Evolutionary conservation across 2,888 invertebrate genomes (phyloP).

Genomic region (Drosophila rellima): DNA sequence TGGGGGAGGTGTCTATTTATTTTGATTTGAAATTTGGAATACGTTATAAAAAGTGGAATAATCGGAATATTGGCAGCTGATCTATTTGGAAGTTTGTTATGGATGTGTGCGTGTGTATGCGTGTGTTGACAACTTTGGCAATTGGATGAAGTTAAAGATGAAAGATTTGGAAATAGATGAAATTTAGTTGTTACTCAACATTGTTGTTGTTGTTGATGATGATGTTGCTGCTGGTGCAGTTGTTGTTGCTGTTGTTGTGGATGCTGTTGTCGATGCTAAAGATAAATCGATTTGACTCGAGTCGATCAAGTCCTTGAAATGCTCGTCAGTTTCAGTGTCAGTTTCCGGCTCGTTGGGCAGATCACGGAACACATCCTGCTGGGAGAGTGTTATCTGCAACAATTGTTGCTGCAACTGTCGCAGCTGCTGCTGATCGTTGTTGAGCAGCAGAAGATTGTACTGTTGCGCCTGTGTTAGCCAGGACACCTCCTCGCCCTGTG

Average conservation of each 20-base stretch:
- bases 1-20: too few species aligned
- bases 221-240: not conserved
- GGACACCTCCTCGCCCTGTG: slow-evolving; percentile 14
- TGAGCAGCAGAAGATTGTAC: slow-evolving; percentile 1
- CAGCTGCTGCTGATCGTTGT: slow-evolving; percentile 1
- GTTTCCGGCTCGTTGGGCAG: not conserved
- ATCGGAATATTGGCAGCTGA: not conserved
- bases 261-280: not conserved
- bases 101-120: not conserved
- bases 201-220: not conserved
- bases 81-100: not conserved
- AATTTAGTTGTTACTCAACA: not conserved
- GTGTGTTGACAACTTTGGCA: not conserved
- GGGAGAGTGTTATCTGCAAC: not conserved
- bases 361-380: slow-evolving; percentile 19
- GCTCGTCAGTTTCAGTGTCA: slow-evolving; percentile 11
- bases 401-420: not conserved
- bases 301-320: slow-evolving; percentile 20
- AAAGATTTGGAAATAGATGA: not conserved
- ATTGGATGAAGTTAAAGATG: not conserved
- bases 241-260: not conserved
- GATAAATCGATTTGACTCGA: not conserved
- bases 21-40: not conserved
- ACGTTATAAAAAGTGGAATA: not conserved
- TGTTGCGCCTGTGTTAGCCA: slow-evolving; percentile 7